Evolutionary conservation across 2,888 invertebrate genomes (phyloP), one percentile per base, ranked within the genome.

Genomic region (Papilio elwesi): DNA sequence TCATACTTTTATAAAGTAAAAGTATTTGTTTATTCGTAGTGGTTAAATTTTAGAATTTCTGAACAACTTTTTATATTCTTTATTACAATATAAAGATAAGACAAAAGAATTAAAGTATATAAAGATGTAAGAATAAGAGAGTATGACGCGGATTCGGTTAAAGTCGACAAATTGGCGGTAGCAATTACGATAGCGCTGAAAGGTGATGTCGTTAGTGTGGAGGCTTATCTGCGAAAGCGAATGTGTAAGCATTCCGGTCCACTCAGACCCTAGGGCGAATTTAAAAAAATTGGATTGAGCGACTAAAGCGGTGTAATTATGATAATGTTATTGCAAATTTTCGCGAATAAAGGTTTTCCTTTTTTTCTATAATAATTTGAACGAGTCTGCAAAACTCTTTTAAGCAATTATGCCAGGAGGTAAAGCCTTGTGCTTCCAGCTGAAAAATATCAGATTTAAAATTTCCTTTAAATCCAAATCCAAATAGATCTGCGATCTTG

Each of bases 241-340:
- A 68, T 73, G 68, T 73, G 72, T 73, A 73, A 68, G 68, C 72
- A 55, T 73, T 73, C 53, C 49, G n/a, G 53, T 26, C 36, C 63
- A 68, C 68, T 73, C 64, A 68, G 73, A 68, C 68, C 65, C 64
- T 73, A 57, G 53, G 68, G 43, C 64, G 68, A 63, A 51, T 73
- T 65, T 52, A 38, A 73, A 70, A 68, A 71, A 73, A 73, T 63
- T 73, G 68, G 73, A 73, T 64, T 49, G 73, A 55, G 64, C 49
- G 55, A 57, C 55, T 55, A 69, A 73, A 64, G 68, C 57, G 57
- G 55, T 64, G 15, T 68, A 73, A 69, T 73, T 73, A 73, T 73
- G 73, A 69, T 73, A 73, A 73, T 73, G 65, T 73, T 73, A 69
- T 73, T 68, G 55, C 68, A 65, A 68, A 55, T 65, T 68, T 51